Conservation (phyloP, 35 echinoderm and acorn worm species). For the Nesometra sesokonis region DNA sequence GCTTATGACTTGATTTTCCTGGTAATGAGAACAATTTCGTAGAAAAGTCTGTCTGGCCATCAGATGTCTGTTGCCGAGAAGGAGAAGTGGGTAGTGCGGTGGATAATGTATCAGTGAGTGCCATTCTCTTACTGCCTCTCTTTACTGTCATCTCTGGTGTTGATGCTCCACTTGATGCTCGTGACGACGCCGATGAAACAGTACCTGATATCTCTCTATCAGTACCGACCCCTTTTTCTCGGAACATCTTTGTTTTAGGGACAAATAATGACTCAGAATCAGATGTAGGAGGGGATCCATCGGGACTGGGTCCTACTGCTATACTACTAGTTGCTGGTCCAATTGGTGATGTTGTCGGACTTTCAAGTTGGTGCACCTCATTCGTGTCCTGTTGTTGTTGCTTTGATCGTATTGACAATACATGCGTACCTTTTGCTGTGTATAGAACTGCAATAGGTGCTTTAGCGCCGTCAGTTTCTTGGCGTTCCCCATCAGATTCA, state of each 20-base stretch:
- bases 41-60: background rate
- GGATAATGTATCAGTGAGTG: background rate
- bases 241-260: background rate
- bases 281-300: conserved; percentile 43
- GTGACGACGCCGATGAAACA: conserved; percentile 15
- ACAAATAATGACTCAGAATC: conserved; percentile 9
- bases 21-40: background rate
- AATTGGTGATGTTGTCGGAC: background rate
- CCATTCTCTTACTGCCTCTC: background rate
- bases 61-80: background rate
- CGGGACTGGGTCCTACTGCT: conserved; percentile 52
- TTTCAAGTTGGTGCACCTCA: background rate
- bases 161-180: conserved; percentile 48
- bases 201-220: conserved; percentile 18
- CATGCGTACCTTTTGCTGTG: background rate
- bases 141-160: conserved; percentile 30
- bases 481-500: background rate
- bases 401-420: background rate
- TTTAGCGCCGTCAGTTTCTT: background rate
- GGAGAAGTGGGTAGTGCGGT: background rate
- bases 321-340: conserved; percentile 33
- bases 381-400: background rate
- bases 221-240: conserved; percentile 12
- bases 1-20: background rate
- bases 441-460: background rate